phyloP scores from a whole-genome alignment of 2,113 vertebrate genomes.

The Ammodytes dubius region DNA sequence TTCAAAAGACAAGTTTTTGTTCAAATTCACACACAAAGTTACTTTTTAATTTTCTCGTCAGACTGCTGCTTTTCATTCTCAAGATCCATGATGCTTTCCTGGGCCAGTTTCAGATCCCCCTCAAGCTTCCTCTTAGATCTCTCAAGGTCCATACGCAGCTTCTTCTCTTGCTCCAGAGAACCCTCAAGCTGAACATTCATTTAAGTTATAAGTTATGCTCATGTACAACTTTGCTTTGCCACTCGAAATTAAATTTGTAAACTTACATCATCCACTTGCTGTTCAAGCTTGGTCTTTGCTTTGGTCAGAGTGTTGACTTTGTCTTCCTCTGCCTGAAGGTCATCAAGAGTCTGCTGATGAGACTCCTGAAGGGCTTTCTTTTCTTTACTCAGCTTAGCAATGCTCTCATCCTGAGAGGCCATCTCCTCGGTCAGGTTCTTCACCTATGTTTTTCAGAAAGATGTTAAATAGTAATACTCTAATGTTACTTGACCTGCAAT shows the following conservation, averaged over 20 bases:
- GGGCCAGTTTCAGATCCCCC: constrained; percentile 79
- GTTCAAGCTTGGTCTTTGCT: constrained; percentile 66
- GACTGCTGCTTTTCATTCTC: constrained; percentile 78
- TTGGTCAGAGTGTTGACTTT: constrained; percentile 69
- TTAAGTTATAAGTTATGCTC: background rate
- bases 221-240: background rate
- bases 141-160: constrained; percentile 88
- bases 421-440: constrained; percentile 70
- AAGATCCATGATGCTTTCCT: constrained; percentile 80
- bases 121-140: constrained; percentile 82
- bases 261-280: constrained; percentile 69
- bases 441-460: constrained; percentile 38
- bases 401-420: constrained; percentile 68
- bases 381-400: constrained; percentile 67
- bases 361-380: constrained; percentile 67
- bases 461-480: background rate
- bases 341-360: constrained; percentile 68
- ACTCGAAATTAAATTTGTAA: background rate
- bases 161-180: constrained; percentile 90
- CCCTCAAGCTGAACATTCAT: constrained; percentile 83
- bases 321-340: constrained; percentile 64
- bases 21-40: background rate
- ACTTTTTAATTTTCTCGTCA: constrained; percentile 74
- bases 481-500: background rate
- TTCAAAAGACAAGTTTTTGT: background rate